phyloP scores from a whole-genome alignment of 2,113 vertebrate species.

The Neogale vison region DNA sequence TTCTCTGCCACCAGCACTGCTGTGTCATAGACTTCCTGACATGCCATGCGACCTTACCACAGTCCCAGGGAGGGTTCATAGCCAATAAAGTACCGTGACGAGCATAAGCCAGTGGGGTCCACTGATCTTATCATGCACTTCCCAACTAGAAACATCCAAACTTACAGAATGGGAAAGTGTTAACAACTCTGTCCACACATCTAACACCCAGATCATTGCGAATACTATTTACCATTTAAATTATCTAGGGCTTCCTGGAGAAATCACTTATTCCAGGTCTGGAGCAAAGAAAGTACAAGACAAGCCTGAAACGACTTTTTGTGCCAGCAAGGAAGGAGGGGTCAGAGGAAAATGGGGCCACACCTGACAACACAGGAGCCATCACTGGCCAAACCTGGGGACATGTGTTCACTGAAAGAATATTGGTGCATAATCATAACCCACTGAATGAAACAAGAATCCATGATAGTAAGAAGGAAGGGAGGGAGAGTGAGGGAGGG shows the following conservation, averaged over 20 bases:
- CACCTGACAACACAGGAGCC: not conserved
- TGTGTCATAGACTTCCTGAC: not conserved
- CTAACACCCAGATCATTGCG: not conserved
- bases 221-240: not conserved
- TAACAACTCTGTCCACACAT: too few species aligned
- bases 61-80: not conserved
- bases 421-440: not conserved
- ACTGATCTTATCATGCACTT: not conserved
- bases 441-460: not conserved
- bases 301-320: not conserved
- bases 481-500: not conserved
- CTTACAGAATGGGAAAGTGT: not conserved
- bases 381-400: not conserved
- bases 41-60: not conserved
- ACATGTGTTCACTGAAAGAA: too few species aligned
- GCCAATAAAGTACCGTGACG: not conserved
- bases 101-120: not conserved
- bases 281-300: not conserved
- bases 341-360: too few species aligned
- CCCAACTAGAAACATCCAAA: not conserved
- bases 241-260: not conserved
- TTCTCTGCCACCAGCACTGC: not conserved
- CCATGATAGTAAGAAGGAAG: not conserved
- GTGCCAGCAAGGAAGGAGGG: not conserved
- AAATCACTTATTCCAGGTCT: not conserved